Conservation (phyloP, 2,113 vertebrate species). For the Trachemys scripta region DNA sequence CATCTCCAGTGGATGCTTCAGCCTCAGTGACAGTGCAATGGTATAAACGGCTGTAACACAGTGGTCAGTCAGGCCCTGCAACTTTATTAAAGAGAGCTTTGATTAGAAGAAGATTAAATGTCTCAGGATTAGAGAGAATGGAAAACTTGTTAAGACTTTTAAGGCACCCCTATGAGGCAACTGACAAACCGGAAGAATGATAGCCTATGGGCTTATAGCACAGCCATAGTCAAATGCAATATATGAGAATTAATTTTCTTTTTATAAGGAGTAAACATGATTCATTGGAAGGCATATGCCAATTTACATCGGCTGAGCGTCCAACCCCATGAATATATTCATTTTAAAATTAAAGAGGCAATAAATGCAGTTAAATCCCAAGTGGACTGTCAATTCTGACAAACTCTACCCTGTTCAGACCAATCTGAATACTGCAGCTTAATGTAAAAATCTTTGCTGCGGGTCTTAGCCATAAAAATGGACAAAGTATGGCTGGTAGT, state of each 20-base stretch:
- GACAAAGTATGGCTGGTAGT: neutral
- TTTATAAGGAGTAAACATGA: neutral
- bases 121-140: neutral
- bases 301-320: neutral
- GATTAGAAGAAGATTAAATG: neutral
- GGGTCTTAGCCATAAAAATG: neutral
- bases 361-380: neutral
- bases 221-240: neutral
- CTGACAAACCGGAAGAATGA: neutral
- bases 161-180: neutral
- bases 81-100: neutral
- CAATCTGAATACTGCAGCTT: neutral
- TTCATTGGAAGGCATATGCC: neutral
- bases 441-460: neutral
- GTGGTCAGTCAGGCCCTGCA: neutral
- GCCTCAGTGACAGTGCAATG: neutral
- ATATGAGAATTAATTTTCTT: neutral
- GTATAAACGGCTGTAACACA: neutral
- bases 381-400: neutral
- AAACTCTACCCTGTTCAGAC: neutral
- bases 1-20: neutral
- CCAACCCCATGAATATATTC: neutral
- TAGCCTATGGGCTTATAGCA: neutral
- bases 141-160: neutral
- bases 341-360: neutral